A percentile compares a stretch with the other conserved stretches of the same genome.
phyloP scores from a whole-genome alignment of 2,113 vertebrate genomes.

The Pycnonotus jocosus region DNA sequence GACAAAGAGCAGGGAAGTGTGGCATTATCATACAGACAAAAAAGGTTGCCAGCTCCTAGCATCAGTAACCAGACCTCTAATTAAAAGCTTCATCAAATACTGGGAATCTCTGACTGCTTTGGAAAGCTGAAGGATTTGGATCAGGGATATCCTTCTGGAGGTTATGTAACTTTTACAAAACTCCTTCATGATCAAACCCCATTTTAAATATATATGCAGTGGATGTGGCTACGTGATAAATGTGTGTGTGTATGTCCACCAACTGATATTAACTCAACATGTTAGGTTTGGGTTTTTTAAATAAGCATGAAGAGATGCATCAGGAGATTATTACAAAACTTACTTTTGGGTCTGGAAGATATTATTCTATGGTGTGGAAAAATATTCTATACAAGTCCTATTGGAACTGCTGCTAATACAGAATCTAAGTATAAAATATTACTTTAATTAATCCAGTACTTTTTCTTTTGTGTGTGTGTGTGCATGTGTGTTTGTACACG shows the following conservation, averaged over 20 bases:
- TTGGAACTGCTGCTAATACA: not conserved
- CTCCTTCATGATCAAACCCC: not conserved
- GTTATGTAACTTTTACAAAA: not conserved
- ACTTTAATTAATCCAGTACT: not conserved
- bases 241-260: accelerated
- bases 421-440: not conserved
- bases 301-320: not conserved
- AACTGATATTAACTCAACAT: not conserved
- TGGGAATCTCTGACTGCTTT: not conserved
- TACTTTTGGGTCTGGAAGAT: not conserved
- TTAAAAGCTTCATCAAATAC: not conserved
- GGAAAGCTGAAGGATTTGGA: not conserved
- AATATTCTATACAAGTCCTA: not conserved
- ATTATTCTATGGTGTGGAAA: not conserved
- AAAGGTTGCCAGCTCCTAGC: not conserved
- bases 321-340: not conserved
- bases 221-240: not conserved
- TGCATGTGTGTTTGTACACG: not conserved
- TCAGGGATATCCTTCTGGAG: not conserved
- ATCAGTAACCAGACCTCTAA: not conserved
- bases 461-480: not conserved
- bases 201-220: not conserved
- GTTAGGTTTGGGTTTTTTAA: not conserved
- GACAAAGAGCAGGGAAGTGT: not conserved
- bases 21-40: not conserved